These are phyloP conservation scores for Fregetta grallaria DNA, from an alignment of 2,113 vertebrate genomes.

Conservation along the genomic window DNA sequence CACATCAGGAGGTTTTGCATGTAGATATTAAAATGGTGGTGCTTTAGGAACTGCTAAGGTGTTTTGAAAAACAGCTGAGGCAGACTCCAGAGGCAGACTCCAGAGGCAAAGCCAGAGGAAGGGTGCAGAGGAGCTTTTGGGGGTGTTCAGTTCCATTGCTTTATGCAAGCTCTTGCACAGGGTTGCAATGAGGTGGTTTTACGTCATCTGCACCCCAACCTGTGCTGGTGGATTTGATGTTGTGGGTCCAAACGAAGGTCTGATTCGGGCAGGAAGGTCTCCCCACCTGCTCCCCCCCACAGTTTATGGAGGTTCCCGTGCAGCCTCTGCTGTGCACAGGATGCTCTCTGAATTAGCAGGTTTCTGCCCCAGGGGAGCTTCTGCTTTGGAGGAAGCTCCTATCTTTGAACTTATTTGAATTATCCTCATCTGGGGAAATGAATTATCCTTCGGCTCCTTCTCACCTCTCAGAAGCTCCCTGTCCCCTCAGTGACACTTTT, in stretches of 20 bases:
- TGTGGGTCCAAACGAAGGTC: not conserved
- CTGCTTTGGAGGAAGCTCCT: not conserved
- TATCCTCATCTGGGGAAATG: not conserved
- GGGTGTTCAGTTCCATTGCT: not conserved
- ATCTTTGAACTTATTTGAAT: not conserved
- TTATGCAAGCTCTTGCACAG: not conserved
- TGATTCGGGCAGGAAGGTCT: not conserved
- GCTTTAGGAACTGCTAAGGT: not conserved
- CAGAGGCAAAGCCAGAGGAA: not conserved
- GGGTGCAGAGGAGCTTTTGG: not conserved
- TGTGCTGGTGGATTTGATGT: not conserved
- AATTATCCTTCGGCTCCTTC: not conserved
- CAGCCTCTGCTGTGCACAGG: not conserved
- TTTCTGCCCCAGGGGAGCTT: not conserved
- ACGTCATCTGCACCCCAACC: fast-evolving
- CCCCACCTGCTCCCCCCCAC: not conserved
- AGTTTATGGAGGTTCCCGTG: not conserved
- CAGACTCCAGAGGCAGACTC: not conserved
- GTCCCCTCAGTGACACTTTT: not conserved
- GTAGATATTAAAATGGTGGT: not conserved
- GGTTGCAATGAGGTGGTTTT: not conserved
- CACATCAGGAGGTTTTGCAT: not conserved
- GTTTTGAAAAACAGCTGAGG: not conserved
- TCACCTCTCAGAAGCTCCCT: not conserved
- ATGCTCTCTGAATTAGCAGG: not conserved